Percentiles rank a stretch among this genome's conserved stretches.
phyloP scores from a whole-genome alignment of 1,140 invertebrate species.

The Trichogramma pretiosum region DNA sequence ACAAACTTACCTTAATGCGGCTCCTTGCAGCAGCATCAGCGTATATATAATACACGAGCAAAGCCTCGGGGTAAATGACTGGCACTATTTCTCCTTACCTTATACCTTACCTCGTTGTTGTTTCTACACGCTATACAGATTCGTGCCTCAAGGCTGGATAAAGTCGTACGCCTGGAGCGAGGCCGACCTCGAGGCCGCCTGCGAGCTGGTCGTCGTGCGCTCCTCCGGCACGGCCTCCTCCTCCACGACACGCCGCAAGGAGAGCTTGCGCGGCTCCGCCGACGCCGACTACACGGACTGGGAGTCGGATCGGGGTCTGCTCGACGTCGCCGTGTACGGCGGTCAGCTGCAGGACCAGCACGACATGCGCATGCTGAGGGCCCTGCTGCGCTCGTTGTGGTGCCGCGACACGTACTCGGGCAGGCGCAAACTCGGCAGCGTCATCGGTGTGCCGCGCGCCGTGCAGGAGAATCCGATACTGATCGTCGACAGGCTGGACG shows the following conservation, averaged over 20 bases:
- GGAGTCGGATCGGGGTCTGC: slow-evolving; percentile 71
- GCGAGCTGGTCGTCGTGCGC: slow-evolving; percentile 57
- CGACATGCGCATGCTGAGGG: slow-evolving; percentile 64
- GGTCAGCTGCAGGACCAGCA: slow-evolving; percentile 76
- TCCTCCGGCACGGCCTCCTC: too few species aligned
- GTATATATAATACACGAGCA: too few species aligned
- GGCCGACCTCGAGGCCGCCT: slow-evolving; percentile 70
- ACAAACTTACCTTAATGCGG: too few species aligned
- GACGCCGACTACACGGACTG: slow-evolving; percentile 50
- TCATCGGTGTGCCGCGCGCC: slow-evolving; percentile 47
- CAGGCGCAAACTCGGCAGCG: slow-evolving; percentile 48
- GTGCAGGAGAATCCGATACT: slow-evolving; percentile 52
- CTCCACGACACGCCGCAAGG: too few species aligned
- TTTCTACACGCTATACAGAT: slow-evolving; percentile 21
- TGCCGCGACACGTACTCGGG: slow-evolving; percentile 51
- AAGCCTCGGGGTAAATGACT: too few species aligned
- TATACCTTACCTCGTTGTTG: background rate
- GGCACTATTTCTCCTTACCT: background rate
- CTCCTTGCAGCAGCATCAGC: too few species aligned
- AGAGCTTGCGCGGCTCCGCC: slow-evolving; percentile 10
- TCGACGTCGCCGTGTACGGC: slow-evolving; percentile 78
- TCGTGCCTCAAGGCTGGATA: slow-evolving; percentile 45
- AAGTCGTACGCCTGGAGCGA: slow-evolving; percentile 76
- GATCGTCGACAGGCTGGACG: slow-evolving; percentile 55
- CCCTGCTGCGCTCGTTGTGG: slow-evolving; percentile 71